Base-by-base conservation (phyloP, 1,140 invertebrate genomes). In the Micrasema longulum region DNA sequence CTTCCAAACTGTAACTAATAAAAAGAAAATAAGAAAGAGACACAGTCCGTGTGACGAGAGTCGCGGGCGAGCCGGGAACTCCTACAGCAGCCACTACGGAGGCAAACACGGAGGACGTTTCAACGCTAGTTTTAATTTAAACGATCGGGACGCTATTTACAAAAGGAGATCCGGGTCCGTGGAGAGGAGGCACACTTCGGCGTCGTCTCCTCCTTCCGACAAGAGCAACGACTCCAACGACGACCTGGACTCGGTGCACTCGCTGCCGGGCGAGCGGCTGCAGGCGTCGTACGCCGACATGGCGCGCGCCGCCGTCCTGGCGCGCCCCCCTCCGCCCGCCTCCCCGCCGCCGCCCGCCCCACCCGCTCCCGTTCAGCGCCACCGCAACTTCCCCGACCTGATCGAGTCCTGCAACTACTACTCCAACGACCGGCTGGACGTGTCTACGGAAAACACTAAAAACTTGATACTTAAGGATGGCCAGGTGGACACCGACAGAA, bases 271-370 rank as follows among this genome's bases (percentile, higher is more conserved):
- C 69, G 76, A 52, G 62, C 78, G 78, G 48, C 76, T 78, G n/a
- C 89, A 89, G 70, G 89, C 89, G 26, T 92, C 91, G 36, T 93
- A 93, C 78, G 91, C 92, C 1, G 91, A 92, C 76, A 92, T 92
- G 74, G 88, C 91, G 16, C 87, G 88, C 47, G 90, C 88, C 78
- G 81, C 85, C n/a, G 79, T 53, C 38, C 48, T 48, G 18, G 43
- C 52, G 2, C 60, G 64, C 16, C 62, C 67, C n/a, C 63, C 53
- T 18, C 60, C 45, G 10, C 63, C 68, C 4, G 26, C 66, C 7
- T 65, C 64, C 1, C 38, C 31, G 10, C 43, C 31, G 11, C 50
- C 68, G 10, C 63, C 68, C 0, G 47, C 69, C 12, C 66, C 71
- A 1, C 57, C 60, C 20, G 36, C 43, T 0, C 45, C 36, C 22